These are phyloP conservation scores for Lophura swinhoii DNA, from an alignment of 2,797 vertebrate genomes.

Conservation along the genomic window DNA sequence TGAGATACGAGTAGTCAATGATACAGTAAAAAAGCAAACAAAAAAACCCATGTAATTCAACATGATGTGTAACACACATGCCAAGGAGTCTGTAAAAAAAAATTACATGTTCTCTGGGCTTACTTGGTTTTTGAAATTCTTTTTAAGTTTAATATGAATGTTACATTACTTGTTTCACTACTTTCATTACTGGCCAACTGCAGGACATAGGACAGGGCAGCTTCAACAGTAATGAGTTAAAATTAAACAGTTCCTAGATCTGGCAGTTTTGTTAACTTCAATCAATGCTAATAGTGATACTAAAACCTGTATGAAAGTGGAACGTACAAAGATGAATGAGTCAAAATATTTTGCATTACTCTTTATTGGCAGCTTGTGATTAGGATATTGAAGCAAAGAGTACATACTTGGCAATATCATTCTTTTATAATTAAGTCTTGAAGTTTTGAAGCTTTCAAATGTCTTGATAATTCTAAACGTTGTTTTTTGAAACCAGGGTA, in stretches of 20 bases:
- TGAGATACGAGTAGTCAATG: neutral
- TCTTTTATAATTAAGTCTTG: constrained; percentile 67
- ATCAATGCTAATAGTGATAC: neutral
- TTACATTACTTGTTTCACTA: neutral
- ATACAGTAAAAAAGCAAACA: neutral
- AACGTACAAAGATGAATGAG: neutral
- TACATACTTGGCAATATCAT: constrained; percentile 62
- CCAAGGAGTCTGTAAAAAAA: neutral
- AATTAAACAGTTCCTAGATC: neutral
- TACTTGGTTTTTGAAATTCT: neutral
- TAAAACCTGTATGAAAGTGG: neutral
- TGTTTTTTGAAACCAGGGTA: constrained; percentile 67
- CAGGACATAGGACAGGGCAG: neutral
- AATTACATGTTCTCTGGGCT: neutral
- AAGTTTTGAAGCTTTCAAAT: constrained; percentile 67
- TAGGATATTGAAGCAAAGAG: constrained; percentile 2
- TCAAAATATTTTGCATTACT: neutral
- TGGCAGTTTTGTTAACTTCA: neutral
- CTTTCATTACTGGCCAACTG: neutral
- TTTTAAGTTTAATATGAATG: neutral
- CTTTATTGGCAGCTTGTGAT: neutral
- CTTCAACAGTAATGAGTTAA: neutral
- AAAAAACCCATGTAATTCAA: neutral
- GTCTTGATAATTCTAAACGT: constrained; percentile 63
- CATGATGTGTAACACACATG: neutral